phyloP scores from a whole-genome alignment of 2,113 vertebrate genomes.

The Corydoras sp. region DNA sequence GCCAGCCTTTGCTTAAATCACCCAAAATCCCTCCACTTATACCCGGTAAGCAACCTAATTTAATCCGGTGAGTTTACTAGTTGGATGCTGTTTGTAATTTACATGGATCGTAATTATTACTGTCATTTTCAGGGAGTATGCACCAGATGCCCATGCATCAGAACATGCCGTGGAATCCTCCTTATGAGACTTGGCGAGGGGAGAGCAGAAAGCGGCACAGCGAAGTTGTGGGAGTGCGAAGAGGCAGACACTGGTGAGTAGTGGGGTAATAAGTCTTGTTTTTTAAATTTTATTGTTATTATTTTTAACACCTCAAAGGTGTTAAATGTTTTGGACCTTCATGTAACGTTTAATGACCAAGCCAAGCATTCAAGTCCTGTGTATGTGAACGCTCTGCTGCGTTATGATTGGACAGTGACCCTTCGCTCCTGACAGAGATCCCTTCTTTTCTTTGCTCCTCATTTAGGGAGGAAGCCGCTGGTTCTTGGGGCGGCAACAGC shows the following conservation, averaged over 20 bases:
- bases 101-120: no score
- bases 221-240: conserved; percentile 38
- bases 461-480: conserved; percentile 45
- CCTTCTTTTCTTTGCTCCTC: background rate
- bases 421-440: background rate
- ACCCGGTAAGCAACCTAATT: conserved; percentile 48
- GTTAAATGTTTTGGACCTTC: no score
- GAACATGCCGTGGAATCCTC: conserved; percentile 40
- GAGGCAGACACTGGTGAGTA: conserved; percentile 49
- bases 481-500: conserved; percentile 37
- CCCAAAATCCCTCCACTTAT: conserved; percentile 52
- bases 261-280: background rate
- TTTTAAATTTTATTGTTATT: no score
- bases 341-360: no score
- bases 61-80: background rate
- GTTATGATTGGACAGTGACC: background rate
- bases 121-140: conserved; percentile 42
- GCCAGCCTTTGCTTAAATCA: conserved; percentile 44
- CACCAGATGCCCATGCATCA: conserved; percentile 47
- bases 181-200: conserved; percentile 42
- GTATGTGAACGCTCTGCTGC: no score
- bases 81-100: no score
- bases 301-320: no score
- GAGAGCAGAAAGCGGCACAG: conserved; percentile 45
- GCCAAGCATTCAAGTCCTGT: no score